These are phyloP conservation scores for Spondyliosoma cantharus DNA, from an alignment of 2,797 vertebrate species.

Conservation along the genomic window DNA sequence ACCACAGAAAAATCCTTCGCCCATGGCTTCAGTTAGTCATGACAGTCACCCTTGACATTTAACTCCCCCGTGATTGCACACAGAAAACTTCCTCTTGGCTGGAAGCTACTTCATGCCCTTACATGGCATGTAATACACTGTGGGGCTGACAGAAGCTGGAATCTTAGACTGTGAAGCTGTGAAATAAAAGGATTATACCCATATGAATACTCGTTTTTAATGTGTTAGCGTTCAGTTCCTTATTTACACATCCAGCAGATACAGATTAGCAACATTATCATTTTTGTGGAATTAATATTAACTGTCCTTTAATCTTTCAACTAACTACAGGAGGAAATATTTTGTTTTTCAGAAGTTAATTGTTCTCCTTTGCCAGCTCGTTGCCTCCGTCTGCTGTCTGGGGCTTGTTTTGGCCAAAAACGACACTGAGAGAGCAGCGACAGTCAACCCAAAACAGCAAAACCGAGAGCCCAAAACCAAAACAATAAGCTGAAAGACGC, in stretches of 20 bases:
- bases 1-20: not conserved
- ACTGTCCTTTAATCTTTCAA: not conserved
- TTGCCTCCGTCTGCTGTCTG: not conserved
- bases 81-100: constrained; percentile 40
- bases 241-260: not conserved
- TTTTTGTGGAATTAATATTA: constrained; percentile 6
- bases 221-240: not conserved
- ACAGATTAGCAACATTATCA: not conserved
- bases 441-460: not conserved
- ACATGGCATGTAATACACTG: constrained; percentile 1
- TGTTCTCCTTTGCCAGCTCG: not conserved
- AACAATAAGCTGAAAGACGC: not conserved
- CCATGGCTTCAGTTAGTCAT: not conserved
- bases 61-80: accelerated
- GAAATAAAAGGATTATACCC: not conserved
- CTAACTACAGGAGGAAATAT: not conserved
- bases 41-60: not conserved
- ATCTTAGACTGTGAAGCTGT: not conserved
- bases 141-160: not conserved
- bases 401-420: not conserved
- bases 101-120: not conserved
- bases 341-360: not conserved
- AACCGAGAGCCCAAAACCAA: not conserved
- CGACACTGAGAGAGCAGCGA: not conserved
- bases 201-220: not conserved